A percentile compares a stretch with the other conserved stretches of the same genome.
These are phyloP conservation scores for Calonectris borealis DNA, from an alignment of 2,113 vertebrate species.

Conservation along the genomic window DNA sequence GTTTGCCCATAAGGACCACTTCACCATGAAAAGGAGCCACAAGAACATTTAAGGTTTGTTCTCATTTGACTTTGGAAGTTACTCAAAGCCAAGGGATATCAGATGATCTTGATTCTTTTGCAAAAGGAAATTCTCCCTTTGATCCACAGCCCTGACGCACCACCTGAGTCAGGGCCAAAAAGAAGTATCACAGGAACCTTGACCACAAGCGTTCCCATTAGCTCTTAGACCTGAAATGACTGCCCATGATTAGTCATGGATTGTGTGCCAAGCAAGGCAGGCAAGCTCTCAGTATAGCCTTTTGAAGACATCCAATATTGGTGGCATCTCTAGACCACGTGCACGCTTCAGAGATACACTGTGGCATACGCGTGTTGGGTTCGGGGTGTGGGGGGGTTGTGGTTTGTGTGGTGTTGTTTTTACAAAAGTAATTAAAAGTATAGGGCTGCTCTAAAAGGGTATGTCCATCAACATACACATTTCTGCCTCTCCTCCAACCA, in stretches of 20 bases:
- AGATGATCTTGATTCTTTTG: background rate
- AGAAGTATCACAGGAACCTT: background rate
- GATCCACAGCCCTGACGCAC: background rate
- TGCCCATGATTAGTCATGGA: background rate
- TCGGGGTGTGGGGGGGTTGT: background rate
- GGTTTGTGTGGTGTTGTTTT: background rate
- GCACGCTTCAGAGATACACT: background rate
- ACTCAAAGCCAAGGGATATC: accelerated
- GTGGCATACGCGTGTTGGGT: background rate
- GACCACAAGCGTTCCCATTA: background rate
- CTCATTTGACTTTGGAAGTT: background rate
- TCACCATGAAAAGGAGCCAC: background rate
- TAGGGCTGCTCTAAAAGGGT: background rate
- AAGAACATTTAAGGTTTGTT: background rate
- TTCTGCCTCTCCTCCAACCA: background rate
- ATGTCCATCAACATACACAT: background rate
- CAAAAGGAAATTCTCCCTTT: background rate
- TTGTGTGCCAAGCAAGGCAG: background rate
- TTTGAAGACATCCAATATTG: background rate
- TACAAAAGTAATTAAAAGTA: background rate
- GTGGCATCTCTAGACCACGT: background rate
- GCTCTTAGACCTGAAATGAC: background rate
- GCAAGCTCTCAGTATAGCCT: background rate
- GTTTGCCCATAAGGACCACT: background rate
- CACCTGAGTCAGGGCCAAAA: background rate